Evolutionary conservation across 2,888 invertebrate species (phyloP), one percentile per base, ranked within the genome.

Genomic region (Eupithecia subfuscata): DNA sequence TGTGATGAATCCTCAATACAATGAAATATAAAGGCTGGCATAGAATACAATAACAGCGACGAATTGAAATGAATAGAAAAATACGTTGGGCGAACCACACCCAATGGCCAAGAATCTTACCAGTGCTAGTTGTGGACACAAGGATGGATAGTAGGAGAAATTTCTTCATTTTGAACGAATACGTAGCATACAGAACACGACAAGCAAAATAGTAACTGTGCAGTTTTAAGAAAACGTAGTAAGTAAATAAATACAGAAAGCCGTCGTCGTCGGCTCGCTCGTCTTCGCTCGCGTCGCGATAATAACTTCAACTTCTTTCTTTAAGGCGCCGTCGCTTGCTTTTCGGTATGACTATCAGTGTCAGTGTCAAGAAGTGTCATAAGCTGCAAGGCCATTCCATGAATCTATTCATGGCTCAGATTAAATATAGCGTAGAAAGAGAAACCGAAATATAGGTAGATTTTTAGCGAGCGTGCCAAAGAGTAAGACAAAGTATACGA

Each of bases 41-140:
- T 48, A 63, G 70, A 78, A 74, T 75, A 78, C 75, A 78, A 83
- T 79, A 71, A 70, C 75, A 72, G 68, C 70, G 64, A 69, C 69
- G 71, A 75, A 76, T 78, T 65, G 76, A 64, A 34, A 71, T 67
- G 74, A 77, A 77, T 74, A 75, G 71, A 76, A 73, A 78, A 76
- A 79, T 74, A 77, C 75, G 77, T 74, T 76, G 69, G 37, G 14
- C 12, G 30, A 75, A 75, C 81, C 81, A 81, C 81, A 80, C 80
- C 81, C 78, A 18, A 43, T 64, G 48, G 1, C n/a, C 34, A 22
- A 56, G n/a, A 9, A 30, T 18, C 78, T 75, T 56, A 81, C 81
- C 80, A 67, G 76, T 74, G 64, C 75, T 71, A 56, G 60, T 73
- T 30, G 75, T 60, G 37, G 76, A 71, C 43, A 78, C 37, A 37